These are phyloP conservation scores for Alethe castanea DNA, from an alignment of 2,113 vertebrate genomes.

Conservation along the genomic window DNA sequence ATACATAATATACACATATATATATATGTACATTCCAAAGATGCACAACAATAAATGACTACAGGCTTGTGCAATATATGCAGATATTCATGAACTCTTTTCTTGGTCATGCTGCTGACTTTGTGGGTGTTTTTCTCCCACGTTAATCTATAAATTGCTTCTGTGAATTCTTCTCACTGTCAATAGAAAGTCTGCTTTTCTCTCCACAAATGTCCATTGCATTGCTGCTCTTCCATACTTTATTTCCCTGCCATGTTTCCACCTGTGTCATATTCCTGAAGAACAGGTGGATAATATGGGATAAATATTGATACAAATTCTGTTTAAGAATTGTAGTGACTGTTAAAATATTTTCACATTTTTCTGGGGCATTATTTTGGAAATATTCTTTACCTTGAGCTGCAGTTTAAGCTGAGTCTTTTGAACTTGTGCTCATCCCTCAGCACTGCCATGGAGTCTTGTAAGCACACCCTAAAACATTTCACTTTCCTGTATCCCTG, in stretches of 20 bases:
- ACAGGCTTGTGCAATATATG: not conserved
- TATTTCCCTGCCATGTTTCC: not conserved
- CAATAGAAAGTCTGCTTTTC: not conserved
- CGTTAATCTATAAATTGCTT: not conserved
- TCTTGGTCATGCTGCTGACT: not conserved
- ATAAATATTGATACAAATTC: not conserved
- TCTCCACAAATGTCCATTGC: not conserved
- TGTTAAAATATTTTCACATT: not conserved
- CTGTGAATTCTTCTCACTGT: not conserved
- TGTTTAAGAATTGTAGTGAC: not conserved
- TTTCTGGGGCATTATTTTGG: fast-evolving
- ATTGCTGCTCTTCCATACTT: not conserved
- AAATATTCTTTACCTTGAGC: not conserved
- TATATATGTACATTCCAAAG: not conserved
- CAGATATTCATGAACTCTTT: not conserved
- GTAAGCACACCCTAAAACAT: not conserved
- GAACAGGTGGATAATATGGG: not conserved
- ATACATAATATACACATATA: fast-evolving
- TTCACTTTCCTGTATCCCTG: not conserved
- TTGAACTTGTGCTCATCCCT: too few species aligned
- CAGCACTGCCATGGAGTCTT: not conserved
- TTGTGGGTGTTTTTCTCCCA: not conserved
- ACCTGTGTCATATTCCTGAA: not conserved
- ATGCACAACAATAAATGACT: not conserved
- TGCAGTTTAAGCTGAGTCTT: not conserved